Conservation (phyloP, 2,888 invertebrate species). For the Xestia xanthographa region DNA sequence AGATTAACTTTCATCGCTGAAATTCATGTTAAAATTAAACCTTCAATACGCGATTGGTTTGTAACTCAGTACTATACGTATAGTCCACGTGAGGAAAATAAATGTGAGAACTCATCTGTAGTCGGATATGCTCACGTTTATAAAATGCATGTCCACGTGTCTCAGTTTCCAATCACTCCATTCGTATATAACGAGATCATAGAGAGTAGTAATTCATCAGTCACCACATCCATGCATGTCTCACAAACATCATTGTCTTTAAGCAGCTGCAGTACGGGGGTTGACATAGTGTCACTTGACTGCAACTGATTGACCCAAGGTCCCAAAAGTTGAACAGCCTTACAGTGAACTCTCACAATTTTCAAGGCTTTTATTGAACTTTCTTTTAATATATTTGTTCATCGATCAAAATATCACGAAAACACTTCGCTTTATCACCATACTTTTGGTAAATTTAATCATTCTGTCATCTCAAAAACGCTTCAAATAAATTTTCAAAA, state of each 20-base stretch:
- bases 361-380: conserved; percentile 25
- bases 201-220: background rate
- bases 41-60: background rate
- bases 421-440: conserved; percentile 12
- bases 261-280: background rate
- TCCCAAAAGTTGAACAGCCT: conserved; percentile 20
- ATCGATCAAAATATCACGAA: conserved; percentile 40
- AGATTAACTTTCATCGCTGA: background rate
- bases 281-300: too few species aligned
- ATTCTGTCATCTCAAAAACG: conserved; percentile 35
- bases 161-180: background rate
- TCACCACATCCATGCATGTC: background rate
- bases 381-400: conserved; percentile 18
- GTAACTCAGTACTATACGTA: too few species aligned
- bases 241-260: background rate
- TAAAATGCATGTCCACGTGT: background rate
- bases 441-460: conserved; percentile 33
- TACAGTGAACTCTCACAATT: background rate
- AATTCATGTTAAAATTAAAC: background rate
- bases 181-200: background rate
- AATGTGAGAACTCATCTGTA: background rate
- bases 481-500: conserved; percentile 39
- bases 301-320: background rate
- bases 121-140: background rate
- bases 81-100: background rate